A percentile compares a stretch with the other conserved stretches of the same genome.
Evolutionary conservation across 2,113 vertebrate species (phyloP).

Genomic region (Montifringilla adamsi): DNA sequence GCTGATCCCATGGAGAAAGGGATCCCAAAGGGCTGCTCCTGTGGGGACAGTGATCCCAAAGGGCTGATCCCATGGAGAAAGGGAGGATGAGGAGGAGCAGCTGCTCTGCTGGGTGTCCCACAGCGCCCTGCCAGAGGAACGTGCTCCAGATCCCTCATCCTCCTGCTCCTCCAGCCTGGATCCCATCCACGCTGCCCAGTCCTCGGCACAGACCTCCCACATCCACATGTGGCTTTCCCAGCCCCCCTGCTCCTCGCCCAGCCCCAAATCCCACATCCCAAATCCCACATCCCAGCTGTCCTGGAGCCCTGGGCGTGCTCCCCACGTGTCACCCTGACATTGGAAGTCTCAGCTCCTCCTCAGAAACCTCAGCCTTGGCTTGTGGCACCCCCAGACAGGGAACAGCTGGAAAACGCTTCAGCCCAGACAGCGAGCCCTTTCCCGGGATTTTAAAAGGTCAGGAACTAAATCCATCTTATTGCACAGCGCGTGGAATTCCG

Average conservation of each 20-base stretch:
- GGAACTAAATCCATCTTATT: background rate
- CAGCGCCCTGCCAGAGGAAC: rapidly evolving
- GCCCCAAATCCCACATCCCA: background rate
- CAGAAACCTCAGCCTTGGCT: background rate
- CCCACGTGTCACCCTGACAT: background rate
- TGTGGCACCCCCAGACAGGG: background rate
- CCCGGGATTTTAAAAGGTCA: background rate
- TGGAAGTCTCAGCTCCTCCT: background rate
- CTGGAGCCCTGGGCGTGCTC: background rate
- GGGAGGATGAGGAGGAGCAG: background rate
- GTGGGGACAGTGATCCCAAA: background rate
- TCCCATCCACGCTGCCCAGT: rapidly evolving
- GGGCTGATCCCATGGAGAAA: background rate
- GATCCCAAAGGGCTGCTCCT: background rate
- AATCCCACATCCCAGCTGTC: background rate
- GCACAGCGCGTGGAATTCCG: rapidly evolving
- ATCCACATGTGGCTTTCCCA: background rate
- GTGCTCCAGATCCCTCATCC: background rate
- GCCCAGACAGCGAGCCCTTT: background rate
- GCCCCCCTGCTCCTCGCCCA: background rate
- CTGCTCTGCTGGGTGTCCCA: background rate
- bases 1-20: background rate
- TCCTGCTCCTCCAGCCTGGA: background rate
- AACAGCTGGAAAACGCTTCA: conserved; percentile 2
- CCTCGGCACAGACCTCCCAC: background rate